Percentiles rank a stretch among this genome's conserved stretches.
phyloP scores from a whole-genome alignment of 2,113 vertebrate species.

The Mionectes macconnelli region DNA sequence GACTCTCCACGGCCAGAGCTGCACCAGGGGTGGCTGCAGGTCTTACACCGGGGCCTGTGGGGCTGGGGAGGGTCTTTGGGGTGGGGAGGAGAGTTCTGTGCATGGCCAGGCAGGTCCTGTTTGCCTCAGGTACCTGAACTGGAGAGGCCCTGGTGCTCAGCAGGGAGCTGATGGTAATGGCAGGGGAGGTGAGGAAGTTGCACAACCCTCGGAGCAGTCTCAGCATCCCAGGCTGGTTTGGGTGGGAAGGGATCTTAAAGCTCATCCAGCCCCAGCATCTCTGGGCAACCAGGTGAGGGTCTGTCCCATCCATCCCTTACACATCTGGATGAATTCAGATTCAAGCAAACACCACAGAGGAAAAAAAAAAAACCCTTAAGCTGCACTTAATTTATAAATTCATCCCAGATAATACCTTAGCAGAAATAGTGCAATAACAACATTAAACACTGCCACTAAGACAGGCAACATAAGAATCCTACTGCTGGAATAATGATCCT shows the following conservation, averaged over 20 bases:
- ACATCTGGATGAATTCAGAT: background rate
- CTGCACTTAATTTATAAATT: background rate
- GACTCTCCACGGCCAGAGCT: rapidly evolving
- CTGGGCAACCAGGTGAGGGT: background rate
- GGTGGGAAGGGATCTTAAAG: background rate
- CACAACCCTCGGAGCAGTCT: background rate
- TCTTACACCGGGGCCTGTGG: rapidly evolving
- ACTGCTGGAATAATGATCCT: background rate
- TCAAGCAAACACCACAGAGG: background rate
- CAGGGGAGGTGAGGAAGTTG: background rate
- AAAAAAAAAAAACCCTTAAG: no score
- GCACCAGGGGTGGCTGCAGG: background rate
- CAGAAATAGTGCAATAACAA: background rate
- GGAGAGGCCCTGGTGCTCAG: background rate
- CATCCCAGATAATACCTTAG: background rate
- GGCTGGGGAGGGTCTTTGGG: rapidly evolving
- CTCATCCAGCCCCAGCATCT: rapidly evolving
- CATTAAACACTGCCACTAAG: background rate
- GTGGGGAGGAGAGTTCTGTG: background rate
- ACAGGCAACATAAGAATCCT: background rate
- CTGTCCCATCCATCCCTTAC: background rate
- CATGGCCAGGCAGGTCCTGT: rapidly evolving
- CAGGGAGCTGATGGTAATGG: background rate
- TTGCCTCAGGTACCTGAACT: background rate
- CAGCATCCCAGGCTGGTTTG: background rate